Percentiles rank a stretch among this genome's conserved stretches.
These are phyloP conservation scores for Caenorhabditis becei DNA, from an alignment of 2,888 invertebrate genomes.

Conservation along the genomic window DNA sequence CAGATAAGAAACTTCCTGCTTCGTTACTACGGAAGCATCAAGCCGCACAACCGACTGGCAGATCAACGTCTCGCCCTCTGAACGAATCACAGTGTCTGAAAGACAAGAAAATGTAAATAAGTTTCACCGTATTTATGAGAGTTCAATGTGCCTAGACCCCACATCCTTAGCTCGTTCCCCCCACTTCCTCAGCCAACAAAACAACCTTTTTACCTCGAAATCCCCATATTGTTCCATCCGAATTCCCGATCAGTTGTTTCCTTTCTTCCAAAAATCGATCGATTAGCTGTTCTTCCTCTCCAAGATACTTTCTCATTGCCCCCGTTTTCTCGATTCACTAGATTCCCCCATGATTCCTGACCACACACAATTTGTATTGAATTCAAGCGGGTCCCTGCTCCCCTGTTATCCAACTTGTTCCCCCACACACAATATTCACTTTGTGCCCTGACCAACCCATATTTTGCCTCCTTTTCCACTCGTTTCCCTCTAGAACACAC, in stretches of 20 bases:
- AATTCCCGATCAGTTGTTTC: constrained; percentile 32
- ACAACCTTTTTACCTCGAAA: constrained; percentile 35
- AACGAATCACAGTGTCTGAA: constrained; percentile 36
- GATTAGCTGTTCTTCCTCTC: constrained; percentile 34
- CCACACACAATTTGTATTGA: constrained; percentile 54
- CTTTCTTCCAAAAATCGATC: constrained; percentile 29
- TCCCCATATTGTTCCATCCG: constrained; percentile 2
- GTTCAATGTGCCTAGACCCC: constrained; percentile 14
- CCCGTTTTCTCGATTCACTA: constrained; percentile 26
- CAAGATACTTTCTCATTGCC: constrained; percentile 6
- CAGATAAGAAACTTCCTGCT: constrained; percentile 81
- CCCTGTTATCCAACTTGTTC: constrained; percentile 25
- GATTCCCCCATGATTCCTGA: constrained; percentile 51
- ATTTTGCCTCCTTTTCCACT: constrained; percentile 40
- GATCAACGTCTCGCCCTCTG: constrained; percentile 69
- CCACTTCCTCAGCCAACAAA: background rate
- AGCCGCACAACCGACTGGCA: constrained; percentile 77
- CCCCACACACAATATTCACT: constrained; percentile 37
- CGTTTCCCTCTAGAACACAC: constrained; percentile 45
- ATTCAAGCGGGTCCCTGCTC: constrained; percentile 23
- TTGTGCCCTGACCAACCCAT: constrained; percentile 53
- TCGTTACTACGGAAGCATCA: constrained; percentile 80
- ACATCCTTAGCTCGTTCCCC: constrained; percentile 37
- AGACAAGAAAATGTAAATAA: constrained; percentile 45
- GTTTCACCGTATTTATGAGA: constrained; percentile 48